A percentile compares a stretch with the other conserved stretches of the same genome.
Evolutionary conservation across 2,888 invertebrate species (phyloP).

Genomic region (Drosophila cognata): DNA sequence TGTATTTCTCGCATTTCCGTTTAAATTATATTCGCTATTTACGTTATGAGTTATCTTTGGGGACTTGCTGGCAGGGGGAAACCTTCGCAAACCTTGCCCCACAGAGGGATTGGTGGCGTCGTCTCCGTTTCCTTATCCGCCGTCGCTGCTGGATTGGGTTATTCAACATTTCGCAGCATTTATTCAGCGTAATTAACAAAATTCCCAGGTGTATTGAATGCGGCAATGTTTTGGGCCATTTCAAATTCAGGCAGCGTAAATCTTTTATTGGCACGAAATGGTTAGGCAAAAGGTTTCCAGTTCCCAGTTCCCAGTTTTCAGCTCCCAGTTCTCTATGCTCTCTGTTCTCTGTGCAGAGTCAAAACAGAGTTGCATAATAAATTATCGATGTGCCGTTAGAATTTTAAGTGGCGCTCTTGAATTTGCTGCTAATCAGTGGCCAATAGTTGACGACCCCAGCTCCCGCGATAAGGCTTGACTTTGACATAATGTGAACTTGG

Average conservation of each 20-base stretch:
- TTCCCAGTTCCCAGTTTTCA: conserved; percentile 25
- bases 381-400: conserved; percentile 70
- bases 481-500: conserved; percentile 12
- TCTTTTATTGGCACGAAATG: conserved; percentile 77
- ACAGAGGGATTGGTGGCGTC: not conserved
- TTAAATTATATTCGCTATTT: conserved; percentile 28
- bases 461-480: conserved; percentile 24
- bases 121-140: not conserved
- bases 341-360: conserved; percentile 26
- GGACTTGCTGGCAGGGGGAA: conserved; percentile 5
- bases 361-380: conserved; percentile 73
- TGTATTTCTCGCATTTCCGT: not conserved
- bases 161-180: conserved; percentile 65
- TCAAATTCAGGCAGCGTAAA: conserved; percentile 74
- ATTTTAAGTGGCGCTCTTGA: conserved; percentile 49
- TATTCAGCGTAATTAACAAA: conserved; percentile 75
- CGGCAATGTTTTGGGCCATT: conserved; percentile 48
- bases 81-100: not conserved
- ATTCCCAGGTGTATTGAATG: conserved; percentile 73
- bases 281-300: conserved; percentile 61
- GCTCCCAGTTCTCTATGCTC: conserved; percentile 32
- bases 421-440: conserved; percentile 65
- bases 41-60: conserved; percentile 44
- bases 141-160: conserved; percentile 2
- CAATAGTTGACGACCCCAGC: conserved; percentile 19